phyloP scores from a whole-genome alignment of 2,888 invertebrate genomes.

The Bhutanitis thaidina region DNA sequence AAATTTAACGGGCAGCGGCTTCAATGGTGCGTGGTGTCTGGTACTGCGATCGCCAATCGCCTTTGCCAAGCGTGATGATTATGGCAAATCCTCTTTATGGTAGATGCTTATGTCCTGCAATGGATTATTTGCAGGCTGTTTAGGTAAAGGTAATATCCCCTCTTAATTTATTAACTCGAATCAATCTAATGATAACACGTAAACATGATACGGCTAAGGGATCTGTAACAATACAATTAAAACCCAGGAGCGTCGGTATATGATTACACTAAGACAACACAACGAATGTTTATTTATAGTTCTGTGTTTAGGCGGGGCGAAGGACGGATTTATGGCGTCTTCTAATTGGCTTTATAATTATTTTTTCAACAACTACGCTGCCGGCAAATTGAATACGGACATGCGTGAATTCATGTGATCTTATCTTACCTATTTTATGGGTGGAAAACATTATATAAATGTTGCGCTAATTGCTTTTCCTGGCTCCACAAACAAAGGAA shows the following conservation, averaged over 20 bases:
- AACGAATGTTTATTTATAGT: slow-evolving; percentile 52
- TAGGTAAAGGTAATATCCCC: no score
- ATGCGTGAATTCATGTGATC: slow-evolving; percentile 48
- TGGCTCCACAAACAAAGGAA: not conserved
- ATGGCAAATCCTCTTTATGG: no score
- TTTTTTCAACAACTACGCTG: slow-evolving; percentile 66
- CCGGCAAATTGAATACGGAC: slow-evolving; percentile 66
- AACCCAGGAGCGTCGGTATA: slow-evolving; percentile 22
- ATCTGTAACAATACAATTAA: slow-evolving; percentile 2
- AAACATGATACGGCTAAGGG: not conserved
- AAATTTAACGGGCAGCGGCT: no score
- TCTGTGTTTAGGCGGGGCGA: slow-evolving; percentile 60
- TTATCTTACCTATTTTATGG: slow-evolving; percentile 42
- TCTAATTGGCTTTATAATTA: slow-evolving; percentile 78
- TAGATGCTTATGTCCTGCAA: no score
- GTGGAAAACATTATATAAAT: slow-evolving; percentile 8
- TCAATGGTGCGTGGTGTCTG: no score
- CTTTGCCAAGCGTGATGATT: no score
- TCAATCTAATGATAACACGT: no score
- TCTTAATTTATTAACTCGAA: no score
- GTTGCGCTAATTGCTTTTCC: slow-evolving; percentile 6
- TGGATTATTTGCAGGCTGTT: no score
- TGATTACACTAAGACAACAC: slow-evolving; percentile 43
- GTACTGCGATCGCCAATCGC: no score
- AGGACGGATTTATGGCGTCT: slow-evolving; percentile 69